Evolutionary conservation across 2,113 vertebrate species (phyloP), one percentile per base, ranked within the genome.

Genomic region (Cygnus atratus): DNA sequence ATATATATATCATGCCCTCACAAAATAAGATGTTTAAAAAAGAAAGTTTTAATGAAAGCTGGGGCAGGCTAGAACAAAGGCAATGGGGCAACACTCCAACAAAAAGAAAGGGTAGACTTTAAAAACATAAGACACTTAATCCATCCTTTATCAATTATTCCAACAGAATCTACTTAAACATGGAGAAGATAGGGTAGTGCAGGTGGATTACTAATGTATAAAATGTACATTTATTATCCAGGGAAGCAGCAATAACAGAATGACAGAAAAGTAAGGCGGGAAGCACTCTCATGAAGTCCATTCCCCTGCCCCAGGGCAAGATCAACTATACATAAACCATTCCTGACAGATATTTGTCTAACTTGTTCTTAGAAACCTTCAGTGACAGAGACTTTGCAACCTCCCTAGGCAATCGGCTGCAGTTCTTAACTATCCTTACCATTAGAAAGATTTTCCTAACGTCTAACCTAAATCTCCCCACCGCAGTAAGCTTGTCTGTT

Each of bases 321-420:
- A 93, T 44, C 94, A 93, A 12, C 91, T 58, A n/a, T 44, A 93
- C 74, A 91, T 92, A 95, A 97, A 97, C 81, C 78, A 85, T 48
- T 96, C 66, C 93, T 95, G 95, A 97, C 96, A 95, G 84, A 65
- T 94, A 95, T 94, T 97, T 95, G 91, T 92, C 93, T 92, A 95
- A 93, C 93, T 95, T 89, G 94, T 62, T 96, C 91, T 96, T 87
- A 85, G 95, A 95, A 95, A 89, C 66, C 81, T 92, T 89, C 93
- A 87, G 89, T 89, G 91, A 84, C 3, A 3, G 87, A 91, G 94
- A 82, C 87, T 97, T 65, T 85, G 84, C 84, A 95, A 94, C 41
- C 77, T 93, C 95, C 95, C 84, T 43, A 97, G 94, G 96, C 96
- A 92, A 92, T 82, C 0, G 0, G 70, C 89, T 92, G 81, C 74